phyloP scores from a whole-genome alignment of 1,140 invertebrate species.

The Nasonia vitripennis region DNA sequence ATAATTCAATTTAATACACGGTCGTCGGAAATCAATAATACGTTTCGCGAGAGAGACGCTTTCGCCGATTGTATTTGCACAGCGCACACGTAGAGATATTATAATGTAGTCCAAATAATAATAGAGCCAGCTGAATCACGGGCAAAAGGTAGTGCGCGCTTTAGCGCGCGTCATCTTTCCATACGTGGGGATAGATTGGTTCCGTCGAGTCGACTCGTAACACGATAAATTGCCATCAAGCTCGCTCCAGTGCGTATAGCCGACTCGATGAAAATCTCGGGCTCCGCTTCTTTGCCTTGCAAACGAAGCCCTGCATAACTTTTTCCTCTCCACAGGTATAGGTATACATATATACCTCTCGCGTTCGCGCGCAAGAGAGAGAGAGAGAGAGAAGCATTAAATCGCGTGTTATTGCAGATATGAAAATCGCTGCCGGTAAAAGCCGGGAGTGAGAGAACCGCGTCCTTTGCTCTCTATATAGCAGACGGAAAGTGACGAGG shows the following conservation, averaged over 20 bases:
- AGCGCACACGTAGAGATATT: no score
- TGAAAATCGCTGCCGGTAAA: constrained; percentile 50
- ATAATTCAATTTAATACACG: no score
- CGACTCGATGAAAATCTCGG: constrained; percentile 31
- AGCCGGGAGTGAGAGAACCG: not conserved
- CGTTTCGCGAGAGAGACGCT: not conserved
- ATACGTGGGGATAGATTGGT: constrained; percentile 11
- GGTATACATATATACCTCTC: not conserved
- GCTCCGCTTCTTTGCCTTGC: constrained; percentile 34
- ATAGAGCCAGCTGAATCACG: no score
- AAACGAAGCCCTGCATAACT: constrained; percentile 26
- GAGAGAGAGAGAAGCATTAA: constrained; percentile 43
- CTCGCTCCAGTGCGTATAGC: not conserved
- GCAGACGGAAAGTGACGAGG: constrained; percentile 40
- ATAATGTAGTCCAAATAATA: no score
- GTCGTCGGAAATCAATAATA: not conserved
- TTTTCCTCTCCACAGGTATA: not conserved
- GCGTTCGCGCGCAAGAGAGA: not conserved
- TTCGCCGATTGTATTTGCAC: not conserved
- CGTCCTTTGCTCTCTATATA: not conserved
- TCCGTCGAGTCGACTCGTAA: constrained; percentile 12
- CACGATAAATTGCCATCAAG: constrained; percentile 35
- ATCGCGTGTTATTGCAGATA: constrained; percentile 56
- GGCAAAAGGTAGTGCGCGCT: no score
- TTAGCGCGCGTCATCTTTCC: not conserved